These are phyloP conservation scores for Octomys mimax DNA, from an alignment of 2,797 vertebrate species.

Conservation along the genomic window DNA sequence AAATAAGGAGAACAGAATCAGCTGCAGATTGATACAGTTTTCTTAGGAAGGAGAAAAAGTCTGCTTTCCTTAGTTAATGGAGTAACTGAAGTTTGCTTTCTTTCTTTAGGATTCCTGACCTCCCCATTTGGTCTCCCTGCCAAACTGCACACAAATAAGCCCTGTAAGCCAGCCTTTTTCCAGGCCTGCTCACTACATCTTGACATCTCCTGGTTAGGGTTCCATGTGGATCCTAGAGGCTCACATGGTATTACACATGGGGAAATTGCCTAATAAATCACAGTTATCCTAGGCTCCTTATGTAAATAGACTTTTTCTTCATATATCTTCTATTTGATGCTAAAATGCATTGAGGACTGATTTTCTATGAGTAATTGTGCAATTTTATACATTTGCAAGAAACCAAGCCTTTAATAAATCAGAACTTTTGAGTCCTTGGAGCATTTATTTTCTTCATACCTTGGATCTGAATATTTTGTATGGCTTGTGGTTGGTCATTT, in stretches of 20 bases:
- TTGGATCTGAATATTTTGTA: constrained; percentile 84
- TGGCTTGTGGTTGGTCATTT: constrained; percentile 87
- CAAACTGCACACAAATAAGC: constrained; percentile 53
- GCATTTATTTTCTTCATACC: constrained; percentile 82
- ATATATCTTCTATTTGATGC: constrained; percentile 51
- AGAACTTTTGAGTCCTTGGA: constrained; percentile 74
- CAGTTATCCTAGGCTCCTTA: constrained; percentile 30
- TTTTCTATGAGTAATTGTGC: constrained; percentile 79
- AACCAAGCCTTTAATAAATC: constrained; percentile 84
- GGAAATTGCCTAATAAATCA: constrained; percentile 78
- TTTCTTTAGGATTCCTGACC: constrained; percentile 49
- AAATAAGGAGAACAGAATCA: not conserved
- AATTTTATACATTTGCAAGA: constrained; percentile 78
- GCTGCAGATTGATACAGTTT: not conserved
- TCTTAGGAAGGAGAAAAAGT: constrained; percentile 4
- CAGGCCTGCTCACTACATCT: not conserved
- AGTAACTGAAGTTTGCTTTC: constrained; percentile 47
- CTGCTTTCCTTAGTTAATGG: not conserved
- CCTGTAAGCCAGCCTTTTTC: constrained; percentile 40
- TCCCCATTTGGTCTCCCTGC: constrained; percentile 33
- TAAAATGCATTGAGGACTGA: constrained; percentile 66
- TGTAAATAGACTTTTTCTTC: constrained; percentile 71
- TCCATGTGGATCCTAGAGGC: constrained; percentile 11
- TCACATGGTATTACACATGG: constrained; percentile 35
- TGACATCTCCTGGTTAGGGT: constrained; percentile 65